Evolutionary conservation across 2,797 vertebrate genomes (phyloP).

Genomic region (Chrosomus eos): DNA sequence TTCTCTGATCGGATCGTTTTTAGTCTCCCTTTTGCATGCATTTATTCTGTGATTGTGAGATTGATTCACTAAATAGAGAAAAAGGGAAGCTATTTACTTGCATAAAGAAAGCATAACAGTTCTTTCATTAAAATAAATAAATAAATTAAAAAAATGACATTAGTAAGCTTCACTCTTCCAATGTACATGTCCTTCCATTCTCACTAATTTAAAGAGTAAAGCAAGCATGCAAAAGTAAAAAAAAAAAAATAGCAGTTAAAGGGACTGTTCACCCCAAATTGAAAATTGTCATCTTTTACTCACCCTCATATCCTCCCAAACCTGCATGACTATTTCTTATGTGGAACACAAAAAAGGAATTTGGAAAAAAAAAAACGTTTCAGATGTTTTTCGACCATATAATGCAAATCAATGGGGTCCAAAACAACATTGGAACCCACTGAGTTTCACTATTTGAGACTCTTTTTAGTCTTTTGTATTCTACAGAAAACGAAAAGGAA

Average conservation of each 20-base stretch:
- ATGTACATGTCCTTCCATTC: not conserved
- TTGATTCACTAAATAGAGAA: constrained; percentile 2
- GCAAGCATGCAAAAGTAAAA: not conserved
- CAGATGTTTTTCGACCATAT: not conserved
- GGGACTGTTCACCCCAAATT: not conserved
- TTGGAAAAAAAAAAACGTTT: not conserved
- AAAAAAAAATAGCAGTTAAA: not conserved
- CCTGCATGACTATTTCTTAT: not conserved
- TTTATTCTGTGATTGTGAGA: constrained; percentile 1
- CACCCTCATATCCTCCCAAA: not conserved
- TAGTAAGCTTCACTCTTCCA: not conserved
- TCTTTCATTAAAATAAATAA: not conserved
- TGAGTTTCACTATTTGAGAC: not conserved
- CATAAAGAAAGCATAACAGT: not conserved
- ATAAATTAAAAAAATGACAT: not conserved
- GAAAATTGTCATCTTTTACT: not conserved
- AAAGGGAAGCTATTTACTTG: not conserved
- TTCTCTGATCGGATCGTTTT: constrained; percentile 34
- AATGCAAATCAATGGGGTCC: not conserved
- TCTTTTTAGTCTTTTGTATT: not conserved
- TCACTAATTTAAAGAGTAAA: not conserved
- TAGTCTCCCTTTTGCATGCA: constrained; percentile 41
- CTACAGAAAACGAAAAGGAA: too few species aligned
- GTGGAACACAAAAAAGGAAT: not conserved
- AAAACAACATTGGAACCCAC: not conserved